Percentiles rank a stretch among this genome's conserved stretches.
Evolutionary conservation across 2,113 vertebrate species (phyloP).

Genomic region (Dicrurus megarhynchus): DNA sequence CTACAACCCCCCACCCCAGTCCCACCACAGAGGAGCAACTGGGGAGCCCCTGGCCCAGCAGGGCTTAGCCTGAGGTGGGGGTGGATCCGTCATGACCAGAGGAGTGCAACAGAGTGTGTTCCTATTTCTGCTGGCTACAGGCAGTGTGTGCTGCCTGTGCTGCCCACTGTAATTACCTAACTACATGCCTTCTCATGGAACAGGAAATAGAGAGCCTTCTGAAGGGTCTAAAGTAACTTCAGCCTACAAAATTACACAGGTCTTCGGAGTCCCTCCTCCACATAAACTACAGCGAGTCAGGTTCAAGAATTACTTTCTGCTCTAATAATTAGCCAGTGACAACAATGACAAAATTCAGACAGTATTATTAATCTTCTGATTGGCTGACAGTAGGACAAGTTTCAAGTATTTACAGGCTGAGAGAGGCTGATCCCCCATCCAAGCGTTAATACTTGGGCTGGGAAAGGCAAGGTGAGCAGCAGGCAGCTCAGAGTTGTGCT

Average conservation of each 20-base stretch:
- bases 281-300: not conserved
- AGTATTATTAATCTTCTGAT: not conserved
- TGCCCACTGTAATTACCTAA: not conserved
- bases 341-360: not conserved
- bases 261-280: not conserved
- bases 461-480: not conserved
- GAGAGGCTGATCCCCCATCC: not conserved
- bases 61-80: not conserved
- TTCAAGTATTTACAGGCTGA: not conserved
- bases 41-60: not conserved
- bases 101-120: not conserved
- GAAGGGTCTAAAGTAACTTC: not conserved
- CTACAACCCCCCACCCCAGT: not conserved
- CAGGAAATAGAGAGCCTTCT: not conserved
- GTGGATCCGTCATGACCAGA: not conserved
- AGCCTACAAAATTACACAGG: not conserved
- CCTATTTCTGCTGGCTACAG: not conserved
- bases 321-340: not conserved
- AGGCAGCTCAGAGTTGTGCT: not conserved
- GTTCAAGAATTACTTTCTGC: not conserved
- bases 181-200: not conserved
- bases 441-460: not conserved
- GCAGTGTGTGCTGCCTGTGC: not conserved
- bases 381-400: not conserved
- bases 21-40: fast-evolving